These are phyloP conservation scores for Laticauda colubrina DNA, from an alignment of 2,113 vertebrate species.

Conservation along the genomic window DNA sequence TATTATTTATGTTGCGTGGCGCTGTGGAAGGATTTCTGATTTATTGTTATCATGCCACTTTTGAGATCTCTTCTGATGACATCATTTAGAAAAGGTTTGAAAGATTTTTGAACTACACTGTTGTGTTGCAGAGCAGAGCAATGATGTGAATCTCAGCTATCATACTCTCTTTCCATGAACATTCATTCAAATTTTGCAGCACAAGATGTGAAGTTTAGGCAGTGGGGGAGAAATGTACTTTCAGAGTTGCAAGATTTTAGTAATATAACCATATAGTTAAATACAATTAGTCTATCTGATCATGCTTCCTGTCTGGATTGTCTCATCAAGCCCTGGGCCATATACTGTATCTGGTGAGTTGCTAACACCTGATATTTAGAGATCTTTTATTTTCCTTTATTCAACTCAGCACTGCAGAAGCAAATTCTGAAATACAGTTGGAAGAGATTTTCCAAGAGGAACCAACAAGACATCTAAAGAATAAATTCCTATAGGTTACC, in stretches of 20 bases:
- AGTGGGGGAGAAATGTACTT: background rate
- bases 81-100: background rate
- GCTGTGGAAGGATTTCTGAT: background rate
- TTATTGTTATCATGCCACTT: background rate
- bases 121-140: background rate
- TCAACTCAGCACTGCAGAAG: background rate
- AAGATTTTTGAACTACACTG: background rate
- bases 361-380: background rate
- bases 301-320: background rate
- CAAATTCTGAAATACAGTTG: background rate
- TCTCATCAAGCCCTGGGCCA: background rate
- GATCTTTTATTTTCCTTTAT: background rate
- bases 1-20: background rate
- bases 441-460: background rate
- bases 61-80: background rate
- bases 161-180: background rate
- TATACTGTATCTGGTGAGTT: no score
- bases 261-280: background rate
- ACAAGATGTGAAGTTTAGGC: background rate
- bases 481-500: background rate
- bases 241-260: background rate
- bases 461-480: background rate
- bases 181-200: background rate
- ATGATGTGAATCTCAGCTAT: background rate
- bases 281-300: background rate